Base-by-base conservation (phyloP, 2,888 invertebrate genomes). In the Parascotia fuliginaria region DNA sequence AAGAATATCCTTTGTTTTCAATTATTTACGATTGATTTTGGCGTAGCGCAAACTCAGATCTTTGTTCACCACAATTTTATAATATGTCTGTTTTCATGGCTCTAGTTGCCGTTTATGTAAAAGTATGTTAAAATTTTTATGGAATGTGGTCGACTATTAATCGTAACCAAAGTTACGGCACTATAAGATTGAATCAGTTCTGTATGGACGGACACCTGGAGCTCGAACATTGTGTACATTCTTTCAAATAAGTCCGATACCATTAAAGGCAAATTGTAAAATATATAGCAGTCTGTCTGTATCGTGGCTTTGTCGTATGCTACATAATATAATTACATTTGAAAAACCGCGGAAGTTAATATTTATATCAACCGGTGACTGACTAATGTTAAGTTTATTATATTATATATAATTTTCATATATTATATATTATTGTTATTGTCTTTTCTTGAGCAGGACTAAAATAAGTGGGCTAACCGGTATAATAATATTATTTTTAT, bases 301-400 rank as follows among this genome's bases (percentile, higher is more conserved):
- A 51, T 51, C 44, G 50, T 41, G 60, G 42, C 69, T 74, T 72
- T 73, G 68, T 70, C 56, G 42, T 59, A 55, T n/a, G n/a, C 44
- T 39, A 60, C 44, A 45, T 44, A 46, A 45, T 44, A 46, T 65
- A 67, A 65, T 70, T 65, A 60, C 51, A 46, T 60, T 70, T 57
- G 65, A 75, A 75, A 74, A 73, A 73, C 60, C 71, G 61, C 74
- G 77, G 77, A 75, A 76, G 71, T 70, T 58, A 54, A 60, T 71
- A 69, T 69, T 67, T 64, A 65, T 63, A 65, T 56, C 49, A 55
- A 44, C 59, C 60, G 49, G 59, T 50, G 53, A 41, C 50, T 65
- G 61, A 63, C 58, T 63, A 62, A 65, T 67, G 62, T 65, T 46
- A 61, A 51, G 51, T 58, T 64, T 61, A 55, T 51, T 53, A 29